Conservation (phyloP, 92 coral and sea anemone species). For the Pocillopora grandis region DNA sequence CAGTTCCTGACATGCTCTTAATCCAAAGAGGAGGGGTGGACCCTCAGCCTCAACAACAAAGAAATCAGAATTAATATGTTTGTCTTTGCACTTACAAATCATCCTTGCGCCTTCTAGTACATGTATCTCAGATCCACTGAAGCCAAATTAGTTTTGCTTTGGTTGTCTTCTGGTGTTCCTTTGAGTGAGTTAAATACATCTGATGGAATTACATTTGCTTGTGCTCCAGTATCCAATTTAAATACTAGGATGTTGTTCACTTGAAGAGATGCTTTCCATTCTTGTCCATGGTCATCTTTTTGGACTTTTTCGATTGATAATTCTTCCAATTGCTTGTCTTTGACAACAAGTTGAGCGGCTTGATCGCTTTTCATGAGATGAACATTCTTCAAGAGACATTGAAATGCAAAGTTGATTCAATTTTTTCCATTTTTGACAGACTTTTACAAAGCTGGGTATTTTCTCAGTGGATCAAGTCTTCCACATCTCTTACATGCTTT, state of each 20-base stretch:
- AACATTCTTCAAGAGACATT: constrained; percentile 20
- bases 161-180: neutral
- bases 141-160: neutral
- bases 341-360: no score
- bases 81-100: no score
- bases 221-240: constrained; percentile 11
- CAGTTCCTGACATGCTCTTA: constrained; percentile 10
- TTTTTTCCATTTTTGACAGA: constrained; percentile 33
- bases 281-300: no score
- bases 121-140: no score
- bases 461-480: constrained; percentile 32
- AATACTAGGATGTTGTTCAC: neutral
- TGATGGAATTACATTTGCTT: neutral
- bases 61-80: neutral
- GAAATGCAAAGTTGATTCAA: constrained; percentile 48
- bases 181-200: neutral
- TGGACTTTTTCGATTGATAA: no score
- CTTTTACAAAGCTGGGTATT: constrained; percentile 51
- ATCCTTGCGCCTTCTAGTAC: no score
- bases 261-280: neutral
- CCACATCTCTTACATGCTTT: constrained; percentile 33
- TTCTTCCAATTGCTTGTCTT: no score
- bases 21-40: neutral
- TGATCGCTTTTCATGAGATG: no score
- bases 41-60: constrained; percentile 1